Evolutionary conservation across 2,113 vertebrate genomes (phyloP), one percentile per base, ranked within the genome.

Genomic region (Colossoma macropomum): DNA sequence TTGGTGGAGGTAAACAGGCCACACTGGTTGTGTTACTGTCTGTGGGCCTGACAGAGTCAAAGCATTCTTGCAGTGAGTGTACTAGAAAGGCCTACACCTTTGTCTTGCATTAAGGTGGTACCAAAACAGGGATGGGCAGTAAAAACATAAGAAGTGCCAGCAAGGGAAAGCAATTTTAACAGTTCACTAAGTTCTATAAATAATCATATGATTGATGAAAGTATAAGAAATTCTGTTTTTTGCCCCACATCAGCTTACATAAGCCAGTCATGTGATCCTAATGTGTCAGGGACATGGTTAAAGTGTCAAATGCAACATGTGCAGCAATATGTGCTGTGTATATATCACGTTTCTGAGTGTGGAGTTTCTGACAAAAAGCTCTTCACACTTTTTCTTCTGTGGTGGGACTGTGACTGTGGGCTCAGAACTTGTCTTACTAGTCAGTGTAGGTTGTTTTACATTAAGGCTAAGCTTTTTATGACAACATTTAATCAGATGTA

Each of bases 291-390:
- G 10, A 32, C 65, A 68, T 68, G 30, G 65, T 50, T 30, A 50
- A 30, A 48, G 11, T 38, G 19, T 65, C 25, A 62, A 54, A 80
- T 38, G 83, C 65, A 62, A 34, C 32, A 34, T 76, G 56, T 70
- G 78, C 78, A 76, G 34, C 21, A 75, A 80, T 50, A 80, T 27
- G 21, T 76, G 78, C 54, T 54, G 54, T 17, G 19, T 59, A 50
- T 66, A 21, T 59, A 17, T 59, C 25, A 76, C 54, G 48, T 70
- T 45, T 9, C 21, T 70, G 23, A 75, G 25, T 27, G 16, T n/a
- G 3, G 7, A 23, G n/a, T 32, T 54, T 21, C 28, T 30, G 13
- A 38, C 15, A 10, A 56, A 56, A 19, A 56, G 27, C 50, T 75
- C 17, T 21, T 34, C 21, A n/a, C 54, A 23, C 19, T 52, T 52